phyloP scores from a whole-genome alignment of 2,888 invertebrate species.

The Agrochola lychnidis region DNA sequence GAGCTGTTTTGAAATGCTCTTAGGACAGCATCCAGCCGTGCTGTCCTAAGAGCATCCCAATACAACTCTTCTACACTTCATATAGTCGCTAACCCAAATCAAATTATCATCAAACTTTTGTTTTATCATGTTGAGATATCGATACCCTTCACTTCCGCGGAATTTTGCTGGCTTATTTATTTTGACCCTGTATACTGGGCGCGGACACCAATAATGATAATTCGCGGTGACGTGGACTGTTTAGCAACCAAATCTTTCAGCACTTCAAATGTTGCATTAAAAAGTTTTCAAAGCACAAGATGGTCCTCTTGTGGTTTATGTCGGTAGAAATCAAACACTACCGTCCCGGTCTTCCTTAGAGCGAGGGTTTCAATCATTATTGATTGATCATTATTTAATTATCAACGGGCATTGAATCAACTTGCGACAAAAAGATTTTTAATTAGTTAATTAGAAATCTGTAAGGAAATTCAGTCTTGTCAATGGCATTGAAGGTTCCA shows the following conservation, averaged over 20 bases:
- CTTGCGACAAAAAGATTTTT: neutral
- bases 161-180: too few relatives aligned
- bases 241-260: neutral
- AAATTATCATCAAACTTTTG: too few relatives aligned
- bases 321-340: neutral
- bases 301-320: neutral
- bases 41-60: neutral
- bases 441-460: neutral
- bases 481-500: neutral
- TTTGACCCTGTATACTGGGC: neutral
- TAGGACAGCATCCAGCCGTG: neutral
- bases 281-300: neutral
- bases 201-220: neutral
- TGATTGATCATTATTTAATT: neutral
- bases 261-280: neutral
- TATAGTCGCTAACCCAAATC: too few relatives aligned
- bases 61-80: neutral
- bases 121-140: too few relatives aligned
- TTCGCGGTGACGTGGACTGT: neutral
- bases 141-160: too few relatives aligned
- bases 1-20: too few relatives aligned
- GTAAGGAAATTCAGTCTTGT: neutral
- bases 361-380: neutral
- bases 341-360: neutral
- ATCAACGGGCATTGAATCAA: neutral